Evolutionary conservation across 2,888 invertebrate genomes (phyloP).

Genomic region (Chorisops tibialis): DNA sequence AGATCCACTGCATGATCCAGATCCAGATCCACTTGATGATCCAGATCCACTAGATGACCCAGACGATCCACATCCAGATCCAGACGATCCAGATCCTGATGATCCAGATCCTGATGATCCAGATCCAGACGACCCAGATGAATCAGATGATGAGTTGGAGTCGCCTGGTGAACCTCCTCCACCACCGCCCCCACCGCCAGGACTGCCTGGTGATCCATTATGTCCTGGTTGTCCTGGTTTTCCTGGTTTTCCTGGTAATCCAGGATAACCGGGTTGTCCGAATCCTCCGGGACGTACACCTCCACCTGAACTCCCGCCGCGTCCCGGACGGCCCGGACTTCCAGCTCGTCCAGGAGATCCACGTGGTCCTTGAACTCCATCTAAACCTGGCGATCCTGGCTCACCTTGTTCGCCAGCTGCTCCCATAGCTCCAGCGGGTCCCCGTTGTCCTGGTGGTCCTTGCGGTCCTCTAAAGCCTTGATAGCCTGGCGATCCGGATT

Average conservation of each 20-base stretch:
- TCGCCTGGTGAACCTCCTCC: not conserved
- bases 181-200: not conserved
- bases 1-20: not conserved
- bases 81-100: no score
- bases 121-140: no score
- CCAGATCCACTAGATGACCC: no score
- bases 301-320: not conserved
- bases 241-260: not conserved
- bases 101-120: no score
- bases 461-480: constrained; percentile 24
- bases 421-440: constrained; percentile 5
- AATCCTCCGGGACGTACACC: not conserved
- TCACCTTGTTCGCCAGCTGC: constrained; percentile 5
- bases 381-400: not conserved
- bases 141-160: no score
- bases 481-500: constrained; percentile 1
- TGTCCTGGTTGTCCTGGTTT: constrained; percentile 7
- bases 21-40: no score
- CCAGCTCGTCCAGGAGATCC: constrained; percentile 5
- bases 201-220: no score
- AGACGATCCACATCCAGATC: no score
- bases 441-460: constrained; percentile 17
- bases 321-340: not conserved
- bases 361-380: constrained; percentile 8
- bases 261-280: not conserved